phyloP scores from a whole-genome alignment of 2,888 invertebrate genomes.

The Smittia aterrima region DNA sequence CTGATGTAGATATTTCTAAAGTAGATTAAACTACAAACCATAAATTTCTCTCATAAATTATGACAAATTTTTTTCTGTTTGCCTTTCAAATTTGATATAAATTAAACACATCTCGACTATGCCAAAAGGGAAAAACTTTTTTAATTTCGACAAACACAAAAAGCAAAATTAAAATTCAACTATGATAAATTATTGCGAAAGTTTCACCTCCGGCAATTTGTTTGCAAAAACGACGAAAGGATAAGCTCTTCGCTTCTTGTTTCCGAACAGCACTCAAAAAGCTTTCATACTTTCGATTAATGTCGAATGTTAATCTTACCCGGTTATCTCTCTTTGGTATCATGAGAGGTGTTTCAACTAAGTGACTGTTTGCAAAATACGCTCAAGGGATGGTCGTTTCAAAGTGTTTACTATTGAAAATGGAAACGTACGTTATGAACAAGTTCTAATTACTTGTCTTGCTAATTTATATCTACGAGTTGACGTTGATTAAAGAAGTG shows the following conservation, averaged over 20 bases:
- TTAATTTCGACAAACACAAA: background rate
- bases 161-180: slow-evolving; percentile 29
- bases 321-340: background rate
- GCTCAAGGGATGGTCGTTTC: too few relatives aligned
- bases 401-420: too few relatives aligned
- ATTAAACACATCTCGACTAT: background rate
- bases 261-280: background rate
- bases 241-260: background rate
- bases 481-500: slow-evolving; percentile 24
- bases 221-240: background rate
- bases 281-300: background rate
- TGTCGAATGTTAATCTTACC: background rate
- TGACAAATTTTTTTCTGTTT: background rate
- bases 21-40: background rate
- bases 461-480: background rate
- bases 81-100: background rate
- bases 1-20: background rate
- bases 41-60: slow-evolving; percentile 17
- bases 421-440: too few relatives aligned
- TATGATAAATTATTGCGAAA: slow-evolving; percentile 38
- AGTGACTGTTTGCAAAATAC: too few relatives aligned
- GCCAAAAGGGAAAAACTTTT: background rate
- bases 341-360: too few relatives aligned
- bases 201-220: slow-evolving; percentile 32
- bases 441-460: slow-evolving; percentile 24